Evolutionary conservation across 1,140 invertebrate genomes (phyloP).

Genomic region (Trachelipus rathkii): DNA sequence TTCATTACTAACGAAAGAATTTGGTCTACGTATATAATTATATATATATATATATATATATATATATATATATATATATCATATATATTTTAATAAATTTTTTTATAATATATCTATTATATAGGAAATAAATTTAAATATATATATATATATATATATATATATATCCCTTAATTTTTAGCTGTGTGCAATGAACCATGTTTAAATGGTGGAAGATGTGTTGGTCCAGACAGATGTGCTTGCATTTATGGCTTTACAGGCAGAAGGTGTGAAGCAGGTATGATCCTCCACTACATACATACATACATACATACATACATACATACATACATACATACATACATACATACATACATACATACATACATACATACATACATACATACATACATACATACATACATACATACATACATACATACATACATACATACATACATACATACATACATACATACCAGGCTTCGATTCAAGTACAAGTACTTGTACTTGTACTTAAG

Average conservation of each 20-base stretch:
- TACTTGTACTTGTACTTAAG: no score
- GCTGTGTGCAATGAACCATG: slow-evolving; percentile 74
- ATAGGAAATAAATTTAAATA: background rate
- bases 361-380: no score
- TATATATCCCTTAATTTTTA: slow-evolving; percentile 51
- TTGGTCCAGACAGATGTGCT: slow-evolving; percentile 76
- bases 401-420: background rate
- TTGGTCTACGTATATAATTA: background rate
- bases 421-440: no score
- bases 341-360: no score
- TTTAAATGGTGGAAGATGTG: slow-evolving; percentile 77
- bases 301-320: no score
- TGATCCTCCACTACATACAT: no score
- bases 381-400: no score
- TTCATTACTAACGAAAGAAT: no score
- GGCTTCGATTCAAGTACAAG: no score
- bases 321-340: no score
- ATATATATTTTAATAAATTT: no score
- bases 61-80: slow-evolving; percentile 25
- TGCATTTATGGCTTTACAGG: slow-evolving; percentile 82
- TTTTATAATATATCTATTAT: background rate
- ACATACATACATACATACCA: no score
- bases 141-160: slow-evolving; percentile 10
- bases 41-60: background rate
- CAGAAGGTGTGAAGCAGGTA: slow-evolving; percentile 72